Percentiles rank a stretch among this genome's conserved stretches.
Evolutionary conservation across 2,888 invertebrate species (phyloP).

Genomic region (Netelia melanura): DNA sequence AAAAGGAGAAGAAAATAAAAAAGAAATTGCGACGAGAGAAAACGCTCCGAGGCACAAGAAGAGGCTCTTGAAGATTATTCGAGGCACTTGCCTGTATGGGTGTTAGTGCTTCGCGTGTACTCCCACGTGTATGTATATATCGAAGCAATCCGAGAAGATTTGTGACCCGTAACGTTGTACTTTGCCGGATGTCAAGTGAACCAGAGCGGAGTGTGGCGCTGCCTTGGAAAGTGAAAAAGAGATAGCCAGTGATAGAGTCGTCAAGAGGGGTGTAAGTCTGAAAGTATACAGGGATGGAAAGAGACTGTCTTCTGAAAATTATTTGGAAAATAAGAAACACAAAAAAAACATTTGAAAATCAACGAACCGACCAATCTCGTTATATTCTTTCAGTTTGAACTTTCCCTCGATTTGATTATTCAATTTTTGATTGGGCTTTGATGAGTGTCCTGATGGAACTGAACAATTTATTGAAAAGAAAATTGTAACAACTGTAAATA

Average conservation of each 20-base stretch:
- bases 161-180: slow-evolving; percentile 33
- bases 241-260: background rate
- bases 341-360: no score
- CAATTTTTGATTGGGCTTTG: no score
- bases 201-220: background rate
- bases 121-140: background rate
- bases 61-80: background rate
- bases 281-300: background rate
- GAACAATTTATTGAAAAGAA: no score
- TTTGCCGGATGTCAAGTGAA: slow-evolving; percentile 24
- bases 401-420: no score
- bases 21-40: slow-evolving; percentile 18
- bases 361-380: no score
- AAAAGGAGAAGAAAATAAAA: background rate
- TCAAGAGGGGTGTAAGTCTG: background rate
- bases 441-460: no score
- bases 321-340: no score
- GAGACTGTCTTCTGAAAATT: background rate
- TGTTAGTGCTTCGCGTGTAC: background rate
- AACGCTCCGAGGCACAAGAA: slow-evolving; percentile 5
- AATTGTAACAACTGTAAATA: no score
- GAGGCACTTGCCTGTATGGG: background rate
- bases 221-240: background rate
- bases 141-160: slow-evolving; percentile 32
- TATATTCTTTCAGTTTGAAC: no score